phyloP scores from a whole-genome alignment of 2,888 invertebrate species.

The Pyrocoelia pectoralis region DNA sequence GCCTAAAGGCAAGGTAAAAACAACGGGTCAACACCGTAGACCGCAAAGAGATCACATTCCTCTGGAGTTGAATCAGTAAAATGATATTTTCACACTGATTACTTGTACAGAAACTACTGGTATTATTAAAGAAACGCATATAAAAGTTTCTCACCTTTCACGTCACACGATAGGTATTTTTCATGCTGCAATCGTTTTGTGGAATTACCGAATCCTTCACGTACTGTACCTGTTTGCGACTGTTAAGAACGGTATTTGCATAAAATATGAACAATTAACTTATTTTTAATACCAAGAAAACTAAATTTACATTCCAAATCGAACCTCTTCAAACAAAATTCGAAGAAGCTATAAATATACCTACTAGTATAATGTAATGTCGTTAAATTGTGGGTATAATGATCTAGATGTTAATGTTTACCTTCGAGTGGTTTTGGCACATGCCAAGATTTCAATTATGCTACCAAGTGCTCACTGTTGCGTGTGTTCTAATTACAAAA shows the following conservation, averaged over 20 bases:
- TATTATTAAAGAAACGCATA: neutral
- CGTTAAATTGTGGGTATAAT: no score
- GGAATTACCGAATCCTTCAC: constrained; percentile 13
- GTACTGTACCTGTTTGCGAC: neutral
- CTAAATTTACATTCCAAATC: no score
- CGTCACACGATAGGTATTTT: constrained; percentile 7
- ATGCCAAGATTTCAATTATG: no score
- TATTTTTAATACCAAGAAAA: no score
- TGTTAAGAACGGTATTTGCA: neutral
- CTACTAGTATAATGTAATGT: no score
- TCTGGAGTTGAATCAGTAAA: constrained; percentile 21
- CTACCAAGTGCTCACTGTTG: no score
- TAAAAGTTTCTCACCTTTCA: neutral
- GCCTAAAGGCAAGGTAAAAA: constrained; percentile 40
- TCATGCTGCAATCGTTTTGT: constrained; percentile 16
- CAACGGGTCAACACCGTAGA: constrained; percentile 31
- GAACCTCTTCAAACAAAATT: no score
- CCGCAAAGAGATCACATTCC: constrained; percentile 37
- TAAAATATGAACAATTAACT: neutral
- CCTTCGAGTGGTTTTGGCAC: no score
- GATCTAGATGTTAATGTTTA: no score
- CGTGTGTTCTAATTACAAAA: no score
- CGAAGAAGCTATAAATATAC: no score
- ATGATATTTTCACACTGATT: constrained; percentile 15
- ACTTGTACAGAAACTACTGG: constrained; percentile 13